Base-by-base conservation (phyloP, 2,797 vertebrate genomes). In the Alectoris magna region DNA sequence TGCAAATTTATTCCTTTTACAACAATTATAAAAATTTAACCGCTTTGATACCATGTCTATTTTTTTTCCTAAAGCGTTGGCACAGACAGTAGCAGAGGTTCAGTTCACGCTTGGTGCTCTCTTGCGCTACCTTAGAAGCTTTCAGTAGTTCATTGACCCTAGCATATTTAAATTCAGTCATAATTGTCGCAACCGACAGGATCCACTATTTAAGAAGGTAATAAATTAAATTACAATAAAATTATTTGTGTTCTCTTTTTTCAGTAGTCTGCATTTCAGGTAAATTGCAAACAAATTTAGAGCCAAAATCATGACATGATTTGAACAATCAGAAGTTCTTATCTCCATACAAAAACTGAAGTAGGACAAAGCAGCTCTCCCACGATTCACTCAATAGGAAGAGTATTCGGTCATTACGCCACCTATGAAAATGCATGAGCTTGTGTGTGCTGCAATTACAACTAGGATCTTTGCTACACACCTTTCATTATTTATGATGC, bases 391-490 rank as follows among this genome's bases (percentile, higher is more conserved):
- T 39, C 41, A 62, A 38, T 9, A 70, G 84, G 76, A 81, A 81
- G 6, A 48, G 29, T 19, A 19, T 44, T 72, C 5, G 2, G 27
- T 73, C 71, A 24, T 63, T 76, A 41, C 8, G 31, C 29, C 59
- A 84, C 80, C 60, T 79, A 71, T 79, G 69, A 73, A 88, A 93
- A 88, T 73, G 34, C 8, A 86, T 64, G 14, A 84, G 60, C 34
- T 34, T 34, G 9, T 43, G 36, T 24, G 34, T 64, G 27, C 53
- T 87, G 71, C 59, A 92, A 69, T 91, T 94, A 78, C 63, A 92
- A 38, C 48, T 34, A 44, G 17, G 29, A 71, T 26, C 36, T 88
- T 46, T 5, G 1, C 55, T 77, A 84, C 53, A 55, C 36, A 73
- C 46, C 83, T 87, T 79, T 62, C 58, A n/a, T 66, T 87, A 70